Base-by-base conservation (phyloP, 1,140 invertebrate species). In the Onthophagus taurus region DNA sequence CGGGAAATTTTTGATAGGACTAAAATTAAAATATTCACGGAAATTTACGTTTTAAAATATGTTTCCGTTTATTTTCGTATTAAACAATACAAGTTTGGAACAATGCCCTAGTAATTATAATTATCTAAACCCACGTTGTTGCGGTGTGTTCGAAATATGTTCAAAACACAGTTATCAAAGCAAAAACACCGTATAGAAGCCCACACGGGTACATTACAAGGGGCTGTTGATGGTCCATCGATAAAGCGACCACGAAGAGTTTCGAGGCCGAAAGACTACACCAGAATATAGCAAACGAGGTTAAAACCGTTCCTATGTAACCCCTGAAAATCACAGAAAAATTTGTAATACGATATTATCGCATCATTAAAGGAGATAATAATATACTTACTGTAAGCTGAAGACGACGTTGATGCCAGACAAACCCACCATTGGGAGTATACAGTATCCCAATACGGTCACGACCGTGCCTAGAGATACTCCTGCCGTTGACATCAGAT, bases 161-260 rank as follows among this genome's bases (percentile, higher is more conserved):
- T n/a, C n/a, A 87, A 65, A 87, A 90, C 55, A 90, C 76, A 43
- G 85, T 83, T 46, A 90, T 72, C 34, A 90, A 72, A 37, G 86
- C 85, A 69, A 91, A 91, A 21, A 89, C 83, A 33, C 83, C 83
- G 66, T 90, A 90, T 30, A 91, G 70, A 26, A 90, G 70, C 33
- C 80, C 78, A 70, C 87, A 90, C 7, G 87, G 87, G 70, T 91
- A 90, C 16, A 84, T 83, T 41, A 91, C 80, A 17, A 87, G 68
- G n/a, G 81, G 70, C 63, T 85, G 81, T 65, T 90, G 86, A 54
- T 83, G 76, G 75, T 89, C 84, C 45, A 74, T 72, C 35, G 85
- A 69, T 34, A 85, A 80, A 42, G 66, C 67, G 17, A 80, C 81
- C 13, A 86, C 84, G 66, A 91, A 90, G 20, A 89, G 68, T 65